Base-by-base conservation (phyloP, 2,797 vertebrate genomes). In the Neopelma chrysocephalum region DNA sequence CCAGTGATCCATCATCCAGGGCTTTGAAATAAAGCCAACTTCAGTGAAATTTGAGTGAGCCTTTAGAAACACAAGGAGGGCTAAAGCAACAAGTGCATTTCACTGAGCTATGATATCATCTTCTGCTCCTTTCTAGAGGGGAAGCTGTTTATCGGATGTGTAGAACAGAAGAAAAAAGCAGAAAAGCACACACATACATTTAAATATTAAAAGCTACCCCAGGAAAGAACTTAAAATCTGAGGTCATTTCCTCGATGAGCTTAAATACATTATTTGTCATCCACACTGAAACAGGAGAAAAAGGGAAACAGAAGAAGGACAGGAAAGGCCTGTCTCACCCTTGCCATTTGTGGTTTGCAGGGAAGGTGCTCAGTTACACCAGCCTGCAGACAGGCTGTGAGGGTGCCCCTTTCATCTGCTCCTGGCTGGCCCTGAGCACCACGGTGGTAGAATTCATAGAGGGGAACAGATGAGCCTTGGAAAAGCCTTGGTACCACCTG, bases 241-340 rank as follows among this genome's bases (percentile, higher is more conserved):
- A 97, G 92, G 92, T 97, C 25, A 96, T 97, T 98, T 97, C 96
- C 94, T 96, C 15, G 29, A 90, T 77, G 90, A 83, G 83, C 90
- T 95, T 96, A 42, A 90, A 92, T n/a, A 82, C 79, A 20, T 93
- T 93, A 96, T 95, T 95, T 94, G 83, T 97, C 87, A 82, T 95
- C 87, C 84, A 17, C 48, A 32, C 42, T 40, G 66, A 77, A 90
- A 66, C 16, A 75, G 90, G 78, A 94, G 79, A 45, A 85, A 76
- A 92, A 72, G 87, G 68, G 94, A 89, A 75, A 95, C 61, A 86
- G 86, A 92, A 90, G 64, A 62, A 21, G 56, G 57, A 21, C 36
- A 71, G 91, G 82, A 71, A 84, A 92, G 43, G 51, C 31, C 89
- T 66, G 66, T 80, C 2, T 2, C 34, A 62, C 61, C 15, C 19